Conservation (phyloP, 2,113 vertebrate genomes). For the Carettochelys insculpta region DNA sequence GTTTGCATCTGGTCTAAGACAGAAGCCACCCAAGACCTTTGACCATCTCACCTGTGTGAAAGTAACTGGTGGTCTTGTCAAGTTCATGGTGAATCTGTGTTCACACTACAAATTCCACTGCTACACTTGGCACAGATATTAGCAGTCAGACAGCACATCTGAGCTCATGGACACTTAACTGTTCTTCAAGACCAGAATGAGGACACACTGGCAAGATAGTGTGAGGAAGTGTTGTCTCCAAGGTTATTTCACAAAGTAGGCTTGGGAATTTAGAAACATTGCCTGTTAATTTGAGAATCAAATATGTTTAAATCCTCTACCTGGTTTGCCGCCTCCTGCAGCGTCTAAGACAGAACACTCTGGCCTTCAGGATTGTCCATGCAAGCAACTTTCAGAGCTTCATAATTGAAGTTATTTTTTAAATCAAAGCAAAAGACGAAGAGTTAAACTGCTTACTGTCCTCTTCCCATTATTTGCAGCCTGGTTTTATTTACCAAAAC, state of each 20-base stretch:
- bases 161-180: not conserved
- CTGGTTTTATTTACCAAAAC: conserved; percentile 63
- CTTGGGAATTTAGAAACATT: conserved; percentile 10
- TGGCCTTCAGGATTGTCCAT: not conserved
- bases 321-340: not conserved
- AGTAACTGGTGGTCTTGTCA: conserved; percentile 2
- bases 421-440: conserved; percentile 10
- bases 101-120: not conserved
- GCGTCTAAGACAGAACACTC: conserved; percentile 3
- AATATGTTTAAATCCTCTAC: not conserved
- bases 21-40: conserved; percentile 25
- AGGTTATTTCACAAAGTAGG: not conserved
- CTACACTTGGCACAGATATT: not conserved
- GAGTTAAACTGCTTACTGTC: conserved; percentile 51
- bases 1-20: not conserved
- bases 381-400: conserved; percentile 31
- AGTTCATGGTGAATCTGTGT: conserved; percentile 22
- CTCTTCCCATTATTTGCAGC: conserved; percentile 49
- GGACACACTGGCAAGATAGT: not conserved
- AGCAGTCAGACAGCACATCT: not conserved
- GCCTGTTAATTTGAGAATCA: conserved; percentile 41
- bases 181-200: not conserved
- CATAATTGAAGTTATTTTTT: conserved; percentile 35
- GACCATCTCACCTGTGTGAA: conserved; percentile 8
- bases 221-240: not conserved